Evolutionary conservation across 2,888 invertebrate genomes (phyloP), one percentile per base, ranked within the genome.

Genomic region (Drosophila infuscata): DNA sequence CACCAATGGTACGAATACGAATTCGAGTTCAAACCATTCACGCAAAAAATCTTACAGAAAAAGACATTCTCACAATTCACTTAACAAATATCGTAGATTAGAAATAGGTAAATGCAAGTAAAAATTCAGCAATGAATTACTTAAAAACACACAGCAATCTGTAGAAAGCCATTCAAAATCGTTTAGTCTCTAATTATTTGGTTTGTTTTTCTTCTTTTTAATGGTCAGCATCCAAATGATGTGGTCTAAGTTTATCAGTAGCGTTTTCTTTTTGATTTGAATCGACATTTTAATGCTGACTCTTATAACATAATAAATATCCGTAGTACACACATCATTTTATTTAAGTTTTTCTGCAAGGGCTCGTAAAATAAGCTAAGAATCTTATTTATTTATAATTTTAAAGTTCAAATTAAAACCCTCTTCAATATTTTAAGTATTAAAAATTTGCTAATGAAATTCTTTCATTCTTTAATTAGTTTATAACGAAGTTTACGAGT

Each of bases 1-100:
- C 94, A 96, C 97, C 93, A 96, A 97, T 95, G 97, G 97, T 97
- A 95, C 95, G 95, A 95, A 94, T 97, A 95, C 95, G 95, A 95
- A 94, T 95, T 94, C 94, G 94, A 94, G 94, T 94, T 95, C 94
- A 92, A 82, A 90, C 94, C 95, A 94, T 95, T 95, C 95, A 94
- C 95, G 95, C 94, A 95, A 93, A 92, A 92, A 92, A 92, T 91
- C 92, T 89, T 92, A 92, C 92, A 92, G 92, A 92, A 88, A 88
- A 88, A 93, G 93, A 92, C 92, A 92, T 93, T 89, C 92, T 93
- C 93, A 93, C 92, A 93, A 93, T 92, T 93, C 93, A 93, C 93
- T 92, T 92, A 93, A 93, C 91, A 93, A 93, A 93, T 93, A 93
- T 92, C 93, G 92, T 93, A 93, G 93, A 93, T 93, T 93, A 93